Percentiles rank a stretch among this genome's conserved stretches.
Conservation (phyloP, 2,113 vertebrate species). For the Nesoenas mayeri region DNA sequence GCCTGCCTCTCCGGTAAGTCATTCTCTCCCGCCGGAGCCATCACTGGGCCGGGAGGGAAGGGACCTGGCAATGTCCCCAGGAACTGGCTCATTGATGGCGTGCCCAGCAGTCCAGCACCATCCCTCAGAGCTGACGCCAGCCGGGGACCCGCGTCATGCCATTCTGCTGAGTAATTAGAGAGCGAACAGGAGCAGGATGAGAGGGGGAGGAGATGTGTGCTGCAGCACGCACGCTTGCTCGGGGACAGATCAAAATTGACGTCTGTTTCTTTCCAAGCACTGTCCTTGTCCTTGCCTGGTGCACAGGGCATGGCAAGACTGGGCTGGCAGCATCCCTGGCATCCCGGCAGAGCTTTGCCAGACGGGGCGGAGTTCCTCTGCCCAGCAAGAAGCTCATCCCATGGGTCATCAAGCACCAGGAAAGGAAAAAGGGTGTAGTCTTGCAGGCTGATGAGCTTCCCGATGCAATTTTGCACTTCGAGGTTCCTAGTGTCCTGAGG, state of each 20-base stretch:
- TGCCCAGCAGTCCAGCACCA: background rate
- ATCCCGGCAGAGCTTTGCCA: background rate
- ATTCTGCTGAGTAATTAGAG: conserved; percentile 36
- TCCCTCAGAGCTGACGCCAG: background rate
- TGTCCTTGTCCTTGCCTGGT: background rate
- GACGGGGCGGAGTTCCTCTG: background rate
- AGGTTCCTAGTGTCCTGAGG: background rate
- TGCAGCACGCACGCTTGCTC: background rate
- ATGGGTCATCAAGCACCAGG: fast-evolving
- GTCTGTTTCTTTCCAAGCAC: background rate
- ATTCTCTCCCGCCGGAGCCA: background rate
- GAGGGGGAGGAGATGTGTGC: background rate
- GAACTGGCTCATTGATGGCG: background rate
- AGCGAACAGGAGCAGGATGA: background rate
- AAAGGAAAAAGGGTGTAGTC: background rate
- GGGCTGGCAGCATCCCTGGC: background rate
- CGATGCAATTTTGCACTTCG: background rate
- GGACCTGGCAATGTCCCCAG: background rate
- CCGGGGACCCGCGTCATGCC: background rate
- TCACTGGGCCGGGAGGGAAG: background rate
- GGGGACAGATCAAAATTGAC: background rate
- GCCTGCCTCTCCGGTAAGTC: conserved; percentile 91
- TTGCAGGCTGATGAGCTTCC: background rate
- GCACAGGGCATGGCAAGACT: fast-evolving
- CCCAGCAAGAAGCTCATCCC: background rate